A percentile compares a stretch with the other conserved stretches of the same genome.
Conservation (phyloP, 2,113 vertebrate species). For the Scytalopus superciliaris region DNA sequence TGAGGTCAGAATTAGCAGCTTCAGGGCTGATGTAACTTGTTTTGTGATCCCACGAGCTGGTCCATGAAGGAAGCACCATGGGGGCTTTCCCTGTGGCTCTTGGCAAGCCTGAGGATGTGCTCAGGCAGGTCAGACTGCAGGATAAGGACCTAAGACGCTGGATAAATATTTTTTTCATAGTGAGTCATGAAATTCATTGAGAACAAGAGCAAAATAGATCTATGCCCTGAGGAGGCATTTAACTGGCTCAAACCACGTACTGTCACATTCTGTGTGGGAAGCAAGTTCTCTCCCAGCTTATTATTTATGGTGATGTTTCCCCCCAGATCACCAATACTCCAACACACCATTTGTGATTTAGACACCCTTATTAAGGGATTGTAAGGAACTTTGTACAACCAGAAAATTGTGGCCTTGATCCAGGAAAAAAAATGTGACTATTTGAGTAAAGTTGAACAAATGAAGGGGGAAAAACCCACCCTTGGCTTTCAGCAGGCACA, state of each 20-base stretch:
- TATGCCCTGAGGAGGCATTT: neutral
- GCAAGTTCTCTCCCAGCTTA: neutral
- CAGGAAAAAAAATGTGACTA: neutral
- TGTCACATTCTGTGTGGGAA: neutral
- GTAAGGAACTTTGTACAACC: neutral
- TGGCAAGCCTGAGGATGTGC: neutral
- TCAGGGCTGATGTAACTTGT: neutral
- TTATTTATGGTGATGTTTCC: neutral
- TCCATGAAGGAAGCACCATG: rapidly evolving
- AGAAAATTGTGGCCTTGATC: neutral
- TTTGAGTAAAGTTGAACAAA: neutral
- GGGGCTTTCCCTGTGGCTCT: neutral
- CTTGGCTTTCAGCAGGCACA: neutral
- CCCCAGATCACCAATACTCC: neutral
- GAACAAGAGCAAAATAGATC: neutral
- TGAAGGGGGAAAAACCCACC: rapidly evolving
- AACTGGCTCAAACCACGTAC: neutral
- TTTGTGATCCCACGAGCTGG: neutral
- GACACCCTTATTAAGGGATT: neutral
- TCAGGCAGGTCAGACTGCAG: neutral
- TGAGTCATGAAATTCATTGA: neutral
- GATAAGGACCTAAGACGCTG: neutral
- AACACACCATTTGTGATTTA: neutral
- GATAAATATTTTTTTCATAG: neutral
- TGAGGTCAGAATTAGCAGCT: neutral